Base-by-base conservation (phyloP, 2,113 vertebrate genomes). In the Microcebus lehilahytsara region DNA sequence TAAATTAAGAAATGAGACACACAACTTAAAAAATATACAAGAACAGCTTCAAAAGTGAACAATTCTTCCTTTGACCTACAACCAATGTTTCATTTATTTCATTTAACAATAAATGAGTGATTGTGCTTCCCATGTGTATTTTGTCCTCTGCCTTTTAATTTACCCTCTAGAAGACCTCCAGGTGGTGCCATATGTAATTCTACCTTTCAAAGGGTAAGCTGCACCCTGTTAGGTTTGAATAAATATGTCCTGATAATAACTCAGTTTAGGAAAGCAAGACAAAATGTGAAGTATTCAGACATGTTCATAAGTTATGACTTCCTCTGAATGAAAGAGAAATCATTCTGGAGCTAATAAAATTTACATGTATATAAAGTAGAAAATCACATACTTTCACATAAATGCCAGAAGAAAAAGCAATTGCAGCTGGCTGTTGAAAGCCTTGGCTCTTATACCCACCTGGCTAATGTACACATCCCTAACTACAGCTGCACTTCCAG, bases 261-360 rank as follows among this genome's bases (percentile, higher is more conserved):
- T 89, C 27, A 84, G 71, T 78, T 93, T 97, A 79, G 74, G 97
- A 95, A 97, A 75, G 81, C 78, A 93, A 96, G 95, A 60, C 51
- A 96, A 93, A 92, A 84, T 93, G 89, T 79, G 94, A 67, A 71
- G 49, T 83, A 96, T 67, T 97, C 62, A 84, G 69, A 67, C 34
- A 77, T 92, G 91, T 84, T 91, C 11, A 40, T 89, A 62, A n/a
- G 5, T 97, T 97, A 81, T 79, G 72, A 93, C 66, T 81, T 97
- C n/a, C 60, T 92, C 77, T 69, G 79, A 97, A 88, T 78, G 89
- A 84, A 97, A 96, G 83, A 96, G 88, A 97, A 97, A 95, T 88
- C 17, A 91, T 85, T 94, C 53, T 96, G 81, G 25, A 69, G 67
- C 64, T 97, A 98, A 97, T 96, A 95, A 95, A 91, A 97, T 96